Percentiles rank a stretch among this genome's conserved stretches.
These are phyloP conservation scores for Lutraria lutraria DNA, from an alignment of 2,888 invertebrate genomes.

Conservation along the genomic window DNA sequence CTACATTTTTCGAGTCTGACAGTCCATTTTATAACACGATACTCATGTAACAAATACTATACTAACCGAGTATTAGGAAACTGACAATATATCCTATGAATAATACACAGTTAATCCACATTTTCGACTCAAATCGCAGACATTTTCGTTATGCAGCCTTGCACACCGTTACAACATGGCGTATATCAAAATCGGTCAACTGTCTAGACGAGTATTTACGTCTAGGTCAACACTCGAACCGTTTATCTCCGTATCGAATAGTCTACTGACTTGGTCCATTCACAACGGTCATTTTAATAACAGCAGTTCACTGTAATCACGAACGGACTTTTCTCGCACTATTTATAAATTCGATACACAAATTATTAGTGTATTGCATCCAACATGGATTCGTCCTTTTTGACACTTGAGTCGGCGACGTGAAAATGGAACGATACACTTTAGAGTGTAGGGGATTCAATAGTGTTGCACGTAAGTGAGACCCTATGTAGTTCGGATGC, in stretches of 20 bases:
- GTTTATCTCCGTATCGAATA: slow-evolving; percentile 20
- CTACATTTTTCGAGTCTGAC: slow-evolving; percentile 25
- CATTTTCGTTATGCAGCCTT: slow-evolving; percentile 57
- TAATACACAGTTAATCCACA: slow-evolving; percentile 50
- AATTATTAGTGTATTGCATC: slow-evolving; percentile 29
- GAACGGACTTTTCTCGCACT: slow-evolving; percentile 2
- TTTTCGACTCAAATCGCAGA: slow-evolving; percentile 55
- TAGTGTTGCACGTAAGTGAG: neutral
- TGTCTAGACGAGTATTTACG: slow-evolving; percentile 62
- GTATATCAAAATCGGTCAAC: slow-evolving; percentile 63
- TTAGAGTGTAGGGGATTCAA: neutral
- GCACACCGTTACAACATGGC: slow-evolving; percentile 60
- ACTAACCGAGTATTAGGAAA: slow-evolving; percentile 33
- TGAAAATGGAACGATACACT: slow-evolving; percentile 35
- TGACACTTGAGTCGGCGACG: slow-evolving; percentile 39
- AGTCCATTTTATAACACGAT: neutral
- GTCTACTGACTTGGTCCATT: neutral
- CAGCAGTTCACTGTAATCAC: slow-evolving; percentile 19
- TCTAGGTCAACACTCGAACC: slow-evolving; percentile 48
- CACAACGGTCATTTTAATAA: slow-evolving; percentile 33
- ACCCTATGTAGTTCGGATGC: neutral
- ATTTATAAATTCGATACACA: slow-evolving; percentile 19
- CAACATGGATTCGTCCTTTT: slow-evolving; percentile 38
- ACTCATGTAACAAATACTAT: neutral
- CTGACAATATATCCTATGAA: slow-evolving; percentile 7